These are phyloP conservation scores for Pachymerium ferrugineum DNA, from an alignment of 2,888 invertebrate genomes.

Conservation along the genomic window DNA sequence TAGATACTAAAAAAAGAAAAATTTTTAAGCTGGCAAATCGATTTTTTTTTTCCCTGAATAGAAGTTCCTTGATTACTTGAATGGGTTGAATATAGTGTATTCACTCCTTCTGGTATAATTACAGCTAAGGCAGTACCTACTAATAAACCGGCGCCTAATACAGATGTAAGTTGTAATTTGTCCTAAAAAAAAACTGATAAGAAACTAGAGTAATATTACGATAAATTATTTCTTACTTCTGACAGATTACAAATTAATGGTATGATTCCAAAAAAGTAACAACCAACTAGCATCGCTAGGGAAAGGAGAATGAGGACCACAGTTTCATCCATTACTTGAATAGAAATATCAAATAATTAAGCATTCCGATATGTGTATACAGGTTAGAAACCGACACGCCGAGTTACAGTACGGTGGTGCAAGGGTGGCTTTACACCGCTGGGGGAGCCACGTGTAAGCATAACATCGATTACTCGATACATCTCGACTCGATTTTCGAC, in stretches of 20 bases:
- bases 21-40: too few species aligned
- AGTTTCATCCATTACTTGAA: conserved; percentile 68
- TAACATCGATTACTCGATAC: too few species aligned
- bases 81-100: conserved; percentile 49
- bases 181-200: conserved; percentile 59
- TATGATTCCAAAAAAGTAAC: conserved; percentile 89
- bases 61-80: too few species aligned
- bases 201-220: neutral
- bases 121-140: conserved; percentile 97
- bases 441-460: too few species aligned
- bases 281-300: conserved; percentile 91
- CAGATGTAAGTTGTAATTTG: conserved; percentile 85
- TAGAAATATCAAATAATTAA: conserved; percentile 59
- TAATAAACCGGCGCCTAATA: conserved; percentile 91
- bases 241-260: conserved; percentile 90
- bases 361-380: neutral
- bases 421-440: neutral
- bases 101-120: conserved; percentile 97
- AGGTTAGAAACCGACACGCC: neutral
- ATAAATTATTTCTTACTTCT: conserved; percentile 61
- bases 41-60: too few species aligned
- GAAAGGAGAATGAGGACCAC: conserved; percentile 73
- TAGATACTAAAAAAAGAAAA: neutral
- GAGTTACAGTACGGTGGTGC: neutral
- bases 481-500: too few species aligned